Evolutionary conservation across 2,113 vertebrate species (phyloP).

Genomic region (Tachysurus vachellii): DNA sequence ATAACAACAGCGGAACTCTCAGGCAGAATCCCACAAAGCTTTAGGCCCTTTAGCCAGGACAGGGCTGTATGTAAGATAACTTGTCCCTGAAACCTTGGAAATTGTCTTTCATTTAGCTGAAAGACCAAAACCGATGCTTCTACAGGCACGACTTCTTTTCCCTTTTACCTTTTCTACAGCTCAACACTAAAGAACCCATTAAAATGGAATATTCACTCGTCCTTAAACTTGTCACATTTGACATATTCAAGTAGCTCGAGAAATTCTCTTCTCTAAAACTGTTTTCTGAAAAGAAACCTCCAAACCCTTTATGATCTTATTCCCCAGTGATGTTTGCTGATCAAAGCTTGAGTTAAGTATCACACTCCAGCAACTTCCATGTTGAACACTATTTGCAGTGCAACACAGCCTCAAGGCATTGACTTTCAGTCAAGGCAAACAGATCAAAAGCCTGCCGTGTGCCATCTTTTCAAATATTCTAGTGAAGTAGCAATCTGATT

Average conservation of each 20-base stretch:
- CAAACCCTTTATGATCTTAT: slow-evolving; percentile 1
- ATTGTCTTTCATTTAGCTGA: not conserved
- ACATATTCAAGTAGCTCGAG: not conserved
- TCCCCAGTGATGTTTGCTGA: slow-evolving; percentile 17
- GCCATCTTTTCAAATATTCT: slow-evolving; percentile 27
- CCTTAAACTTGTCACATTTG: not conserved
- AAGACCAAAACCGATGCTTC: not conserved
- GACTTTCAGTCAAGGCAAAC: slow-evolving; percentile 27
- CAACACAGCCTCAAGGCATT: slow-evolving; percentile 24
- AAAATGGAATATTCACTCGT: not conserved
- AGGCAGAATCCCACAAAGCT: slow-evolving; percentile 50
- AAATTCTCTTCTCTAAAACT: not conserved
- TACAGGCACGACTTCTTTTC: not conserved
- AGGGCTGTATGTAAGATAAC: slow-evolving; percentile 34
- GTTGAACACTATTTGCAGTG: slow-evolving; percentile 34
- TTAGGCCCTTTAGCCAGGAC: slow-evolving; percentile 42
- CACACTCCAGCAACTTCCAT: slow-evolving; percentile 23
- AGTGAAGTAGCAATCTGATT: slow-evolving; percentile 24
- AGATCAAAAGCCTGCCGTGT: slow-evolving; percentile 24
- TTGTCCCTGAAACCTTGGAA: slow-evolving; percentile 12
- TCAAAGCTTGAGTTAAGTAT: slow-evolving; percentile 50
- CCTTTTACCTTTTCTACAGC: not conserved
- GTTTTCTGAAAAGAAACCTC: not conserved
- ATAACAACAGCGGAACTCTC: slow-evolving; percentile 58
- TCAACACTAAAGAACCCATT: not conserved